Evolutionary conservation across 1,140 invertebrate species (phyloP).

Genomic region (Anadara kagoshimensis): DNA sequence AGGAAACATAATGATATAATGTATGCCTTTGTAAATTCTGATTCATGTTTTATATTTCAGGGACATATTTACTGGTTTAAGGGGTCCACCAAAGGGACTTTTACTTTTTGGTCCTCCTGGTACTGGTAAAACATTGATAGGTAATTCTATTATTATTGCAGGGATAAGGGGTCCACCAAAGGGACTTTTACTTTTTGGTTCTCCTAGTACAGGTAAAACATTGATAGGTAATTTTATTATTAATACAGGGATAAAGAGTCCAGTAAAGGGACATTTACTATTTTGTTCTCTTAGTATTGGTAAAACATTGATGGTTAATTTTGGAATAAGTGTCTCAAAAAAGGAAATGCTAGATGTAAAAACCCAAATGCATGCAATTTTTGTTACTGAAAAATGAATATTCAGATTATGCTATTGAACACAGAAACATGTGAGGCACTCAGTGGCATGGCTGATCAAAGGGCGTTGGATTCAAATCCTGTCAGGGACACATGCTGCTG

Average conservation of each 20-base stretch:
- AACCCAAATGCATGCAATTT: no score
- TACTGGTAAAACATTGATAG: constrained; percentile 94
- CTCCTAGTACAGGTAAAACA: constrained; percentile 97
- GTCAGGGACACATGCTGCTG: no score
- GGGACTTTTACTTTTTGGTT: constrained; percentile 95
- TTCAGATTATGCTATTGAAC: no score
- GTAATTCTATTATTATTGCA: constrained; percentile 82
- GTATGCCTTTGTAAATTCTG: no score
- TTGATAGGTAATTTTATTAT: constrained; percentile 80
- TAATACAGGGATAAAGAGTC: constrained; percentile 92
- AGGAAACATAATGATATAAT: no score
- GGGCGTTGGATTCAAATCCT: no score
- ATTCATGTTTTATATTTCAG: no score
- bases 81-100: constrained; percentile 94
- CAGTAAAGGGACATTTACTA: constrained; percentile 93
- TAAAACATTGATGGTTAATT: constrained; percentile 87
- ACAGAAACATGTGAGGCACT: no score
- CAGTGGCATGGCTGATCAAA: no score
- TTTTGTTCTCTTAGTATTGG: constrained; percentile 97
- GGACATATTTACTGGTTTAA: constrained; percentile 89
- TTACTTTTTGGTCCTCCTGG: constrained; percentile 96
- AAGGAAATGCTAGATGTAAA: no score
- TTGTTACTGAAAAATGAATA: no score
- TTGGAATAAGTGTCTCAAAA: no score
- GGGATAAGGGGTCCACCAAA: constrained; percentile 93